Conservation (phyloP, 1,140 invertebrate genomes). For the Steinernema khuongi region DNA sequence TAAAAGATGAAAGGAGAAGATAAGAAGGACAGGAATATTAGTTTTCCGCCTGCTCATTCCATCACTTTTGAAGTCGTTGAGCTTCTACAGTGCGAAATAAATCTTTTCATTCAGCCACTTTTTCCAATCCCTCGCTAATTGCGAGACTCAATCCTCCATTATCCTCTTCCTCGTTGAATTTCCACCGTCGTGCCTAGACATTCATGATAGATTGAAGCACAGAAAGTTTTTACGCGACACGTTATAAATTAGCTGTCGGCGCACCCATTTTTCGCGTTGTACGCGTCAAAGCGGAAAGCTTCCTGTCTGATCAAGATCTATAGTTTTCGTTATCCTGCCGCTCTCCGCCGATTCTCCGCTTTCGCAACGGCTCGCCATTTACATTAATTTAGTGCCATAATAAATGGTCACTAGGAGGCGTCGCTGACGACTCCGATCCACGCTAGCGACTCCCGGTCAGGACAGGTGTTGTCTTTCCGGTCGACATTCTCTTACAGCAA, state of each 20-base stretch:
- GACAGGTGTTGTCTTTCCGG: conserved; percentile 8
- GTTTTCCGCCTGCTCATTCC: neutral
- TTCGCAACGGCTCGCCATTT: neutral
- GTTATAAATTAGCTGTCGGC: no score
- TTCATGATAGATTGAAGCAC: no score
- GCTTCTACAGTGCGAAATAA: neutral
- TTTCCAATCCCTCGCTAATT: neutral
- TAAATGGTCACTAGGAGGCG: neutral
- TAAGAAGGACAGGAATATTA: neutral
- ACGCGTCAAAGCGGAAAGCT: no score
- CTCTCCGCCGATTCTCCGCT: neutral
- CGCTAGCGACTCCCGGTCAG: neutral
- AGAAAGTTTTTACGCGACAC: no score
- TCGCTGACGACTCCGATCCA: neutral
- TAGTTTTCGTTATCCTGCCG: neutral
- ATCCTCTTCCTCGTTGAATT: no score
- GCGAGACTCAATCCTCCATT: no score
- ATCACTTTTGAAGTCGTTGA: neutral
- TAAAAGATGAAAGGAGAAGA: neutral
- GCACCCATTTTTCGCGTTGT: no score
- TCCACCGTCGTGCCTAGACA: no score
- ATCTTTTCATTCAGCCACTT: neutral
- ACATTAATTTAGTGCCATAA: neutral
- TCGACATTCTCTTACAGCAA: neutral
- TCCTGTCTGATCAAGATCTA: no score